Base-by-base conservation (phyloP, 2,113 vertebrate species). In the Puma concolor region DNA sequence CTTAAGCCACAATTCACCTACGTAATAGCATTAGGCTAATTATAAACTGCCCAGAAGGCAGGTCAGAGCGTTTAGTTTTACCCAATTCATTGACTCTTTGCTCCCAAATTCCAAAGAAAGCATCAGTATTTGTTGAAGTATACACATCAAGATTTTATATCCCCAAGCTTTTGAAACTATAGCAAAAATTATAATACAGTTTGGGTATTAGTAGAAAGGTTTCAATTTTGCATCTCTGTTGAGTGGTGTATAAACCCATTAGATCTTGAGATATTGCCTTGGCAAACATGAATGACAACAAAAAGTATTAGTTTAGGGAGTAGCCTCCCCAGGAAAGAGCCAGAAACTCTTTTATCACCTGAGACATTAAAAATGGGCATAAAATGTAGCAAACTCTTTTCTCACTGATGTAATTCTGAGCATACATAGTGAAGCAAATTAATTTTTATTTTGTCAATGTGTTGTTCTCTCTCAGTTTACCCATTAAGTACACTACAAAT, bases 291-390 rank as follows among this genome's bases (percentile, higher is more conserved):
- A 94, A 89, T 84, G 94, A 93, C 88, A 97, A 87, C 3, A 63
- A 48, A 80, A 97, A 93, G 48, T 86, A 94, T 98, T 97, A 66
- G 82, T 82, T 98, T 93, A 97, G 95, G 94, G 71, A 97, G 44
- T 38, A 91, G 19, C 33, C 38, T 95, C 60, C 38, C 36, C 50
- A 60, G 90, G 69, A 94, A 94, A 95, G 88, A 94, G 21, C 82
- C 7, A 54, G 88, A 92, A 97, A 96, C 52, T 85, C 84, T 97
- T 76, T 79, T 29, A 94, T 69, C 90, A 82, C 60, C 29, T 57
- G 93, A 89, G 96, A 94, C 21, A 60, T 92, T 98, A 57, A 86
- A 92, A 82, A 87, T 71, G 36, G 97, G n/a, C 82, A 77, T 81
- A 76, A 97, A 96, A 93, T 31, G 19, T 88, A 64, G 36, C 85